Evolutionary conservation across 1,140 invertebrate genomes (phyloP).

Genomic region (Bombus sibiricus): DNA sequence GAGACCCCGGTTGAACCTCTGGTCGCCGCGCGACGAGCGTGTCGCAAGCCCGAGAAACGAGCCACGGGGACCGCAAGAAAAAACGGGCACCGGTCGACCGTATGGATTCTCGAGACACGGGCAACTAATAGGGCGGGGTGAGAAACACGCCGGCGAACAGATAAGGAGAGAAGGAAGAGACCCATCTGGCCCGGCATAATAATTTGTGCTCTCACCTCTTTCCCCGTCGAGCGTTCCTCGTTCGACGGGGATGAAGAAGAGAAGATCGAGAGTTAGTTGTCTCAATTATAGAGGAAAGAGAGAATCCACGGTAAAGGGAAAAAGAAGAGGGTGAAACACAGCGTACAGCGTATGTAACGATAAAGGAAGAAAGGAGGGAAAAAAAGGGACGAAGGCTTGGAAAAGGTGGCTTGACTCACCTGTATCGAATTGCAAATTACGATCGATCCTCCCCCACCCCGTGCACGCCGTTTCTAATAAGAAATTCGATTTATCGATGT

Average conservation of each 20-base stretch:
- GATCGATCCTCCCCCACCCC: background rate
- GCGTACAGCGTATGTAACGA: background rate
- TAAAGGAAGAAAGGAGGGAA: background rate
- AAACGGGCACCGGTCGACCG: constrained; percentile 17
- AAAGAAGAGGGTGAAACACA: background rate
- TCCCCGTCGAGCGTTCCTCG: background rate
- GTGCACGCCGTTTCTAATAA: constrained; percentile 13
- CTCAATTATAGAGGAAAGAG: constrained; percentile 56
- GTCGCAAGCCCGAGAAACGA: constrained; percentile 36
- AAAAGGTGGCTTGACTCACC: constrained; percentile 6
- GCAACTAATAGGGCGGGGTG: constrained; percentile 77
- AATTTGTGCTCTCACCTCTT: constrained; percentile 59
- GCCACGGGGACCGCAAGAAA: constrained; percentile 27
- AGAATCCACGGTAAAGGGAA: constrained; percentile 34
- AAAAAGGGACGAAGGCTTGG: background rate
- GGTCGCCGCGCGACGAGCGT: constrained; percentile 43
- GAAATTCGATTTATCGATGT: constrained; percentile 37
- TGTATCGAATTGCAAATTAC: constrained; percentile 51
- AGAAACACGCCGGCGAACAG: constrained; percentile 76
- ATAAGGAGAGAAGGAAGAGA: constrained; percentile 68
- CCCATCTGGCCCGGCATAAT: constrained; percentile 57
- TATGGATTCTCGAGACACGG: constrained; percentile 69
- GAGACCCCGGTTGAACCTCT: constrained; percentile 38
- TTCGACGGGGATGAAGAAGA: background rate
- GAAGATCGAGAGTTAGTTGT: constrained; percentile 40